These are phyloP conservation scores for Pipistrellus nathusii DNA, from an alignment of 2,797 vertebrate genomes.

Conservation along the genomic window DNA sequence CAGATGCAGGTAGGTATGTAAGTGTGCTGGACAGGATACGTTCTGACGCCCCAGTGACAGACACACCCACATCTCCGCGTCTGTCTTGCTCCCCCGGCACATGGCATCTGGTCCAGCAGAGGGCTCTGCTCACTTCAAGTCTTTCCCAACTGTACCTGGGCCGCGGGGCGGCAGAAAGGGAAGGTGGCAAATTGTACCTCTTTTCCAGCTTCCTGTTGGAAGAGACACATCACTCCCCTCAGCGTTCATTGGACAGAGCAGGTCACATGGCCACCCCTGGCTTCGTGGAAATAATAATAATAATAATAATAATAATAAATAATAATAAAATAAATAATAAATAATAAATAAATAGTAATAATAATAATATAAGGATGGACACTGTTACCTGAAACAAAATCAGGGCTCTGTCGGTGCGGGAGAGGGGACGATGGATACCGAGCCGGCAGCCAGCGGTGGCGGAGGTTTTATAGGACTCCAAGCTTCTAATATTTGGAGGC, in stretches of 20 bases:
- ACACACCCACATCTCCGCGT: background rate
- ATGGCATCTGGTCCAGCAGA: background rate
- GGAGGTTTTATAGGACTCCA: background rate
- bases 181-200: background rate
- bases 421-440: background rate
- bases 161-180: background rate
- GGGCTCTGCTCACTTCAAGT: background rate
- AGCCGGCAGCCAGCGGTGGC: background rate
- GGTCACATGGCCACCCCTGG: background rate
- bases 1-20: background rate
- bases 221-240: background rate
- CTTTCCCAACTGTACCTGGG: fast-evolving
- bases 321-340: too few species aligned
- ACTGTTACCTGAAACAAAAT: background rate
- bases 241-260: background rate
- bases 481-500: background rate
- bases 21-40: background rate
- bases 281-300: background rate
- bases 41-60: background rate
- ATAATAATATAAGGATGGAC: background rate
- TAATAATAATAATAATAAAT: too few species aligned
- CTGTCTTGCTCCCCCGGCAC: background rate
- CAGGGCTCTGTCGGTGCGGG: background rate
- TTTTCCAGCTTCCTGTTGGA: background rate
- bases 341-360: too few species aligned